phyloP scores from a whole-genome alignment of 1,140 invertebrate genomes.

The Caenorhabditis latens region DNA sequence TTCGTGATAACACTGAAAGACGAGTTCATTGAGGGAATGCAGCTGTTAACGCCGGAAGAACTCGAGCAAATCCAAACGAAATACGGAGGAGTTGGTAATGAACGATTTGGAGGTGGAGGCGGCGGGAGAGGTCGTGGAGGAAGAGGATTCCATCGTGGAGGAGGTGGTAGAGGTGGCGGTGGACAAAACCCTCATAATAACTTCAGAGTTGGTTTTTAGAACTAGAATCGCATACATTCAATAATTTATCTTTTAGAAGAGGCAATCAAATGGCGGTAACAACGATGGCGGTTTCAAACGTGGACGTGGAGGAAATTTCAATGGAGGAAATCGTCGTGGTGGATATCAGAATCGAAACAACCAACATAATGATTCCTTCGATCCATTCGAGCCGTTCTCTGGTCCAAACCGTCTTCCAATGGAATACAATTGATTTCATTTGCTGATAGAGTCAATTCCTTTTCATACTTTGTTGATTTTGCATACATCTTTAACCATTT shows the following conservation, averaged over 20 bases:
- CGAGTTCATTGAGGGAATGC: constrained; percentile 55
- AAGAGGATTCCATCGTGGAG: constrained; percentile 24
- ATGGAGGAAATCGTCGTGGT: neutral
- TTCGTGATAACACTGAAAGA: constrained; percentile 59
- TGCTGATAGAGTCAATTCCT: neutral
- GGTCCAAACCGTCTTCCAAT: constrained; percentile 37
- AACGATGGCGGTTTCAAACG: constrained; percentile 28
- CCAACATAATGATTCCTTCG: constrained; percentile 3
- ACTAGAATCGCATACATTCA: no score
- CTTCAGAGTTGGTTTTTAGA: neutral
- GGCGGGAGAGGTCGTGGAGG: constrained; percentile 12
- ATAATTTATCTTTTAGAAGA: constrained; percentile 6
- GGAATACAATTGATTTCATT: neutral
- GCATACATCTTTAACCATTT: neutral
- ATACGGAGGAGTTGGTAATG: neutral
- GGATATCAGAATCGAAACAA: constrained; percentile 26
- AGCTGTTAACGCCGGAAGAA: constrained; percentile 34
- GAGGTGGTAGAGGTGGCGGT: constrained; percentile 2
- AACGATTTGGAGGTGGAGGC: neutral
- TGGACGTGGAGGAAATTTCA: constrained; percentile 13
- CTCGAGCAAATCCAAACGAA: neutral
- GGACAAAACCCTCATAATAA: constrained; percentile 3
- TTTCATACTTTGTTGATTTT: constrained; percentile 13
- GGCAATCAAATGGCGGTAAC: neutral
- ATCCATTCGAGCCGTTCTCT: constrained; percentile 39